Evolutionary conservation across 2,888 invertebrate genomes (phyloP).

Genomic region (Phengaris arion): DNA sequence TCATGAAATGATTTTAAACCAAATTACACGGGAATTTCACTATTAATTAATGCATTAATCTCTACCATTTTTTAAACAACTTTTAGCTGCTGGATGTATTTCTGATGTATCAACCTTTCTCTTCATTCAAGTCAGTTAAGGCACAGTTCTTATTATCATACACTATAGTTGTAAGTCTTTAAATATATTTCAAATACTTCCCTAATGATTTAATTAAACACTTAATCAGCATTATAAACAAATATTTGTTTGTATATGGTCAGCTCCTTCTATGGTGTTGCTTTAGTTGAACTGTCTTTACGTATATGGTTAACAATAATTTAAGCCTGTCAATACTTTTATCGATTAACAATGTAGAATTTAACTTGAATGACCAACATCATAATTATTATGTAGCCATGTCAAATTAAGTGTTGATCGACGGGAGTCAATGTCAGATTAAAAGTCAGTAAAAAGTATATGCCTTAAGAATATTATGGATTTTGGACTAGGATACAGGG

Average conservation of each 20-base stretch:
- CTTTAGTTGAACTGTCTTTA: constrained; percentile 6
- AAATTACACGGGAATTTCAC: too few relatives aligned
- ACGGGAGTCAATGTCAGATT: too few relatives aligned
- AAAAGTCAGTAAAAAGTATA: too few relatives aligned
- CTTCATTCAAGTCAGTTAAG: background rate
- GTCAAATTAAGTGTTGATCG: too few relatives aligned
- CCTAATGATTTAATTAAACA: constrained; percentile 19
- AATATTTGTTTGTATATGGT: constrained; percentile 10
- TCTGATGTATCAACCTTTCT: background rate
- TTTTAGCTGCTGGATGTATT: too few relatives aligned
- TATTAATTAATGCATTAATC: too few relatives aligned
- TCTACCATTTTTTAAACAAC: background rate
- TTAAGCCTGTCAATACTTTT: constrained; percentile 4
- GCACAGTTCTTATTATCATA: background rate
- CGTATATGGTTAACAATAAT: constrained; percentile 11
- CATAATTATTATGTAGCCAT: too few relatives aligned
- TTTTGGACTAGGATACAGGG: too few relatives aligned
- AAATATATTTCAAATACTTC: constrained; percentile 7
- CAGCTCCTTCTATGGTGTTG: background rate
- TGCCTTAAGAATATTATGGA: too few relatives aligned
- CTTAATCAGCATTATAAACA: constrained; percentile 9
- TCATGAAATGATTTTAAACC: too few relatives aligned
- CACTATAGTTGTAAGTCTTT: background rate
- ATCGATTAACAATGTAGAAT: background rate
- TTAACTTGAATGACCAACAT: background rate